A percentile compares a stretch with the other conserved stretches of the same genome.
Conservation (phyloP, 2,113 vertebrate species). For the Serilophus lunatus region DNA sequence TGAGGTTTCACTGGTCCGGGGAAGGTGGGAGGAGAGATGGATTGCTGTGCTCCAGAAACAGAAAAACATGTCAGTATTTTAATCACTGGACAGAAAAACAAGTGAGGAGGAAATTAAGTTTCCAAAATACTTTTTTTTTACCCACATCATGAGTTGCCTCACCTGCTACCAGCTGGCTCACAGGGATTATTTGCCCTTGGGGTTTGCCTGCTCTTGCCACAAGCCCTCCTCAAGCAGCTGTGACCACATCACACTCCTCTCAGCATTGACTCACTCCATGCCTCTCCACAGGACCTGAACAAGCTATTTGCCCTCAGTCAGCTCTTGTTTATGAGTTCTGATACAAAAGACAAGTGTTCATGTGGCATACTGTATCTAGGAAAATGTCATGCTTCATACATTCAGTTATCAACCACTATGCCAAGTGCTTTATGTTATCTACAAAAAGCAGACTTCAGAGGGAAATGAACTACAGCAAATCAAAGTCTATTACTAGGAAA, state of each 20-base stretch:
- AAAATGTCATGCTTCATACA: slow-evolving; percentile 71
- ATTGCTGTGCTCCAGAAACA: not conserved
- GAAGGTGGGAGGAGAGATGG: not conserved
- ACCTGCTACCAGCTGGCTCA: not conserved
- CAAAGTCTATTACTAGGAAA: slow-evolving; percentile 67
- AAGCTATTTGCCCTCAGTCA: slow-evolving; percentile 51
- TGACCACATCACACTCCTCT: not conserved
- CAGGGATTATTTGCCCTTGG: not conserved
- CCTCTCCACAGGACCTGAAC: not conserved
- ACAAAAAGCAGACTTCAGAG: slow-evolving; percentile 72
- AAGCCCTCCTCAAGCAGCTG: not conserved
- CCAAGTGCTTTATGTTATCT: slow-evolving; percentile 73
- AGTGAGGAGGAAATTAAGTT: slow-evolving; percentile 33
- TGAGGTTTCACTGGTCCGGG: not conserved
- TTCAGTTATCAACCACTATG: slow-evolving; percentile 69
- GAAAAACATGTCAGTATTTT: not conserved
- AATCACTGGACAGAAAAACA: slow-evolving; percentile 20
- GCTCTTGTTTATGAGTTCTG: slow-evolving; percentile 49
- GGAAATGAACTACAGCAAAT: slow-evolving; percentile 69
- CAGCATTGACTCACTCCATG: not conserved
- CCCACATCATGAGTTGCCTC: not conserved
- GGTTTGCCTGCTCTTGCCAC: not conserved
- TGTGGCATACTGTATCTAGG: slow-evolving; percentile 60
- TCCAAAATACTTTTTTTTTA: not conserved
- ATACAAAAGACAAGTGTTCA: slow-evolving; percentile 67